These are phyloP conservation scores for Chromoteleia sp. DNA, from an alignment of 2,888 invertebrate genomes.

Conservation along the genomic window DNA sequence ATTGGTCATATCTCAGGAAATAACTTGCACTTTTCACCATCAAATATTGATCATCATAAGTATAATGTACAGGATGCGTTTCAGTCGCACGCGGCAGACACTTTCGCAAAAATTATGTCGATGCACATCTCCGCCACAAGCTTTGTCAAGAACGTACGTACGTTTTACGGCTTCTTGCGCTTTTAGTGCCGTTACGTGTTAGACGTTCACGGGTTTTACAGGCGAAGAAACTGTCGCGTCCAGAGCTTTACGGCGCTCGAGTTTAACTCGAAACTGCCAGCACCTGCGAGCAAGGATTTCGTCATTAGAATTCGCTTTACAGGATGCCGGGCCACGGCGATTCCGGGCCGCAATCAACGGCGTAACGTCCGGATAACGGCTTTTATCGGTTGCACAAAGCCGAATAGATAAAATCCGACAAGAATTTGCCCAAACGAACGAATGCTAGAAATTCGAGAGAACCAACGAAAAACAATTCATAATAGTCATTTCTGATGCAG, in stretches of 20 bases:
- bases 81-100: constrained; percentile 10
- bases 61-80: constrained; percentile 25
- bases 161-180: constrained; percentile 64
- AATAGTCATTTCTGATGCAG: no score
- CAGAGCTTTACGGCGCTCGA: constrained; percentile 38
- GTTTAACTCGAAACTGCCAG: constrained; percentile 37
- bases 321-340: neutral
- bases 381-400: constrained; percentile 17
- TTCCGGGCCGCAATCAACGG: constrained; percentile 18
- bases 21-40: constrained; percentile 4
- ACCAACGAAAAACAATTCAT: no score
- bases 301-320: constrained; percentile 45
- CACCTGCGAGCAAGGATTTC: constrained; percentile 48
- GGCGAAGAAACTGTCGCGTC: constrained; percentile 47
- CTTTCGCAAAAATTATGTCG: constrained; percentile 57
- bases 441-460: no score
- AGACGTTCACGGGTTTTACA: constrained; percentile 48
- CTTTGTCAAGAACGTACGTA: constrained; percentile 59
- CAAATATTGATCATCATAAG: constrained; percentile 56
- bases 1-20: neutral
- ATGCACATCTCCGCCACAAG: constrained; percentile 45
- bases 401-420: neutral
- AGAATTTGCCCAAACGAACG: no score
- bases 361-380: constrained; percentile 5
- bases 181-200: constrained; percentile 66